Conservation (phyloP, 2,113 vertebrate species). For the Pollachius pollachius region DNA sequence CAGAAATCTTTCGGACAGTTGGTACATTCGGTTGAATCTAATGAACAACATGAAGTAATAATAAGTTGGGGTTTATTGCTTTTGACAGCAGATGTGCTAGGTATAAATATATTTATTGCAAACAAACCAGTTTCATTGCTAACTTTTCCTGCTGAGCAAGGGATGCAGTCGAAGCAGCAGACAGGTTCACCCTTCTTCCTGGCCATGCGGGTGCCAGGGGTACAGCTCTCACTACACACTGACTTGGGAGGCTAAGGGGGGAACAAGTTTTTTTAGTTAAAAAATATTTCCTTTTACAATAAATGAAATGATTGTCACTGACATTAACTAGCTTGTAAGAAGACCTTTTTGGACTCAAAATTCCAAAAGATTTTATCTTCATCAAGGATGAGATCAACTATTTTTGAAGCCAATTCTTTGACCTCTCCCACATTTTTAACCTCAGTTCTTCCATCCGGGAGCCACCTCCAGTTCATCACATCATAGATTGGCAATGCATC, state of each 20-base stretch:
- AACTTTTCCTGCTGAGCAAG: conserved; percentile 70
- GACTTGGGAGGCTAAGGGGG: conserved; percentile 51
- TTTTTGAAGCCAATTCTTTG: conserved; percentile 37
- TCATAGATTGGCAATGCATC: too few relatives aligned
- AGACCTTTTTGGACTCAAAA: conserved; percentile 41
- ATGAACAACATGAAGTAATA: not conserved
- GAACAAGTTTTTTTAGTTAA: too few relatives aligned
- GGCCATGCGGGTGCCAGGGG: conserved; percentile 60
- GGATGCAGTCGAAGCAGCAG: conserved; percentile 67
- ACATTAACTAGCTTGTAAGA: not conserved
- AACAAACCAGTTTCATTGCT: conserved; percentile 64
- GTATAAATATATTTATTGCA: not conserved
- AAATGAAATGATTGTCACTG: not conserved
- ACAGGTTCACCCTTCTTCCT: conserved; percentile 60
- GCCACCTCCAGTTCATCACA: conserved; percentile 10
- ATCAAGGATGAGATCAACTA: conserved; percentile 37
- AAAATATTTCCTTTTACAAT: not conserved
- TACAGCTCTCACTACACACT: conserved; percentile 63
- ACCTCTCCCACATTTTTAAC: conserved; percentile 44
- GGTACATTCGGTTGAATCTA: conserved; percentile 64
- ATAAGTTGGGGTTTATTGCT: not conserved
- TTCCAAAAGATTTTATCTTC: conserved; percentile 53
- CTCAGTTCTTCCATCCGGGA: conserved; percentile 31
- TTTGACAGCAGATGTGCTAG: too few relatives aligned
- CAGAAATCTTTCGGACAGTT: conserved; percentile 55